Evolutionary conservation across 2,113 vertebrate species (phyloP).

Genomic region (Hemicordylus capensis): DNA sequence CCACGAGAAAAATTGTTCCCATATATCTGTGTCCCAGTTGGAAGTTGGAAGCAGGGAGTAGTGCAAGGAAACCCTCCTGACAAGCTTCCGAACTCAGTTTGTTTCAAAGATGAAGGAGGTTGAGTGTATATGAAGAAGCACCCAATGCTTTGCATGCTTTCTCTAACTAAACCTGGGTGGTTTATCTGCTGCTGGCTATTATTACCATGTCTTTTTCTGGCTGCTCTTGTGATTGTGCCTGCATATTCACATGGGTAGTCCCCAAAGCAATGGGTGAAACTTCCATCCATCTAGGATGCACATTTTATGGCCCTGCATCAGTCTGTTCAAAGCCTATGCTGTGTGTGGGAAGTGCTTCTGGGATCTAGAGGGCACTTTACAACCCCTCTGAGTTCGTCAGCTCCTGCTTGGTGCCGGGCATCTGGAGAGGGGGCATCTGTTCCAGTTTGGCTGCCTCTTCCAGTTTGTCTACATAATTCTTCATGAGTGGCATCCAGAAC

Average conservation of each 20-base stretch:
- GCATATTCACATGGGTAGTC: background rate
- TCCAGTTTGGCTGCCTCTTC: no score
- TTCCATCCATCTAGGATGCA: no score
- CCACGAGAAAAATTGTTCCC: background rate
- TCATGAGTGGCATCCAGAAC: no score
- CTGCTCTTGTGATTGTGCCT: background rate
- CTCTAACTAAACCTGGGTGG: background rate
- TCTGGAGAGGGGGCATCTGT: no score
- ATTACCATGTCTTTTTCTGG: background rate
- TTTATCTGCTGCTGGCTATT: background rate
- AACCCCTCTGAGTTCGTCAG: no score
- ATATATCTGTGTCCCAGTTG: background rate
- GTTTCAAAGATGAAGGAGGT: background rate
- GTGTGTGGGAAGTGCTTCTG: no score
- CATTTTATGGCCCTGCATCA: no score
- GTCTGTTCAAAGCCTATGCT: no score
- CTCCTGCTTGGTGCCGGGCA: no score
- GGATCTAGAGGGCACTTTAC: no score
- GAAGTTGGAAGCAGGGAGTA: constrained; percentile 12
- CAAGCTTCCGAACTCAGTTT: background rate
- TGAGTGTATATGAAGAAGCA: background rate
- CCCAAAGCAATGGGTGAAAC: no score
- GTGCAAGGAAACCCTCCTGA: background rate
- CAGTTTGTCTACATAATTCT: no score
- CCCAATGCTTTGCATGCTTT: accelerated